Percentiles rank a stretch among this genome's conserved stretches.
These are phyloP conservation scores for Sylvilagus bachmani DNA, from an alignment of 2,113 vertebrate genomes.

Conservation along the genomic window DNA sequence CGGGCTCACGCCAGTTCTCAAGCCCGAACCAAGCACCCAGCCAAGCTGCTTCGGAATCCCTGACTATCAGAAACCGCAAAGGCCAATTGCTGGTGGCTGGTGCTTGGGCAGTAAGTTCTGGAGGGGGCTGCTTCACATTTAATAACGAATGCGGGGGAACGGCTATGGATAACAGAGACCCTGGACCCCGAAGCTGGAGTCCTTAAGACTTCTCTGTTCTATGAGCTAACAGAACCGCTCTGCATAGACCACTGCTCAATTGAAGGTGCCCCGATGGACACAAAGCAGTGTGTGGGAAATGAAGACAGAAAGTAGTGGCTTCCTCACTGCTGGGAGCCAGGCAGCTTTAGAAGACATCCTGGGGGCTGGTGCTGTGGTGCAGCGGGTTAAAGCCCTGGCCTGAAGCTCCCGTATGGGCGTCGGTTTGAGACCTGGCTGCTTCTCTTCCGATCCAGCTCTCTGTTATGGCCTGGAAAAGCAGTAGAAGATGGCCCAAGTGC, in stretches of 20 bases:
- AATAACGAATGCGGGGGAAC: neutral
- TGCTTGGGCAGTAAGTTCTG: neutral
- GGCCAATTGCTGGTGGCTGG: neutral
- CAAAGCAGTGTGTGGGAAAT: neutral
- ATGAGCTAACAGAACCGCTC: neutral
- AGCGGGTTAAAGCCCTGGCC: no score
- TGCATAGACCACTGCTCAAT: neutral
- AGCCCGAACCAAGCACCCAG: neutral
- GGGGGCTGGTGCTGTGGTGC: no score
- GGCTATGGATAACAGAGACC: neutral
- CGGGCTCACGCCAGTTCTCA: neutral
- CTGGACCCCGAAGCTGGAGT: neutral
- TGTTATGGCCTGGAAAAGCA: no score
- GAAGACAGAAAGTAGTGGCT: neutral
- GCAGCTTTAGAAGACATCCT: neutral
- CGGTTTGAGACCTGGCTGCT: no score
- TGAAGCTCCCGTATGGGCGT: no score
- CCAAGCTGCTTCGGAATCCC: neutral
- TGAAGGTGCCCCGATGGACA: neutral
- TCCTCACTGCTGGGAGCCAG: neutral
- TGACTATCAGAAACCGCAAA: neutral
- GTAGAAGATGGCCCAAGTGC: no score
- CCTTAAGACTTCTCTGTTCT: neutral
- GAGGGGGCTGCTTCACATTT: slow-evolving; percentile 1
- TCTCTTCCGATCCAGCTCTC: no score